Evolutionary conservation across 2,888 invertebrate genomes (phyloP).

Genomic region (Amblyjoppa fuscipennis): DNA sequence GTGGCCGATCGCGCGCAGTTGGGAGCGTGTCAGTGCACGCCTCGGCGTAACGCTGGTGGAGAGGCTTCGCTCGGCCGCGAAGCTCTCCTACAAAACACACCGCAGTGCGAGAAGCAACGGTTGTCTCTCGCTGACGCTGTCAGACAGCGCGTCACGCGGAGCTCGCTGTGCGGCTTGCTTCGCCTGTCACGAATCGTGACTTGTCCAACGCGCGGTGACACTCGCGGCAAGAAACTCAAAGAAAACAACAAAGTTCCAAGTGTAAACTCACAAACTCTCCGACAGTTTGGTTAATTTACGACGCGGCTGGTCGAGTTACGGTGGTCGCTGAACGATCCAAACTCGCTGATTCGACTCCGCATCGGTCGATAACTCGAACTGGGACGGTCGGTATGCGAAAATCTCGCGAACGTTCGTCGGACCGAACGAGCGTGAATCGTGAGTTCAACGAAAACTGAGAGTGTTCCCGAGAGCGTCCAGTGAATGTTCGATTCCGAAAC

Average conservation of each 20-base stretch:
- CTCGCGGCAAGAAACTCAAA: too few relatives aligned
- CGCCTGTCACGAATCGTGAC: background rate
- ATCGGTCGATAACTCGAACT: too few relatives aligned
- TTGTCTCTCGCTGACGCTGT: conserved; percentile 76
- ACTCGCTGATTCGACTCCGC: too few relatives aligned
- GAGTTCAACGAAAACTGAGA: too few relatives aligned
- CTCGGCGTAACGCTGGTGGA: conserved; percentile 59
- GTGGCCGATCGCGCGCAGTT: conserved; percentile 25
- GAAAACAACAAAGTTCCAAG: too few relatives aligned
- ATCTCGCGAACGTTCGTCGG: too few relatives aligned
- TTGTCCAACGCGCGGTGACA: background rate
- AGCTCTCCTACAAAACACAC: conserved; percentile 75
- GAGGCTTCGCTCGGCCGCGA: conserved; percentile 52
- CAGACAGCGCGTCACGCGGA: background rate
- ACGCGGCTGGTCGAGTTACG: too few relatives aligned
- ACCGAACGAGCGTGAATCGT: too few relatives aligned
- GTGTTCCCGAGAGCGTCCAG: background rate
- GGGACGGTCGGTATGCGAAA: too few relatives aligned
- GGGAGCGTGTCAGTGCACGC: conserved; percentile 42
- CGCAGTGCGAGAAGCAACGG: conserved; percentile 77
- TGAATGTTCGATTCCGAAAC: conserved; percentile 5
- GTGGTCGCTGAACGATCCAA: too few relatives aligned
- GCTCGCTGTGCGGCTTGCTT: background rate
- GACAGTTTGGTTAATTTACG: too few relatives aligned
- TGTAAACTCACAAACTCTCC: too few relatives aligned